Evolutionary conservation across 2,888 invertebrate species (phyloP).

Genomic region (Entomobrya proxima): DNA sequence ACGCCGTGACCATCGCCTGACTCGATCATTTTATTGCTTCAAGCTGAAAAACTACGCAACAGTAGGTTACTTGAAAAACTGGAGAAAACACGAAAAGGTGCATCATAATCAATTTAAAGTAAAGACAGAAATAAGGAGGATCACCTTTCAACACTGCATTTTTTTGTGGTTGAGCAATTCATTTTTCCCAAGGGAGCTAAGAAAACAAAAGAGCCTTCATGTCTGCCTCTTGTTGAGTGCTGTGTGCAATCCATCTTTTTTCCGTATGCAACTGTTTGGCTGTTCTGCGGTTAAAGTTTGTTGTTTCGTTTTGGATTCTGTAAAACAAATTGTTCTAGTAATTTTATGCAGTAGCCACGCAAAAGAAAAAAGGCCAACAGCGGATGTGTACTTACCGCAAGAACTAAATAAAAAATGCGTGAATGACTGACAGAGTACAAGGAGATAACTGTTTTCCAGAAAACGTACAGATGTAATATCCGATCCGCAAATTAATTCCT

Average conservation of each 20-base stretch:
- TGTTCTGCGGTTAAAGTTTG: background rate
- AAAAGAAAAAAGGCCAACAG: background rate
- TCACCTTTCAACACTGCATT: slow-evolving; percentile 27
- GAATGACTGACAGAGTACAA: background rate
- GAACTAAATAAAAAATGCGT: background rate
- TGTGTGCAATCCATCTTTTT: background rate
- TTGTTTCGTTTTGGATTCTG: background rate
- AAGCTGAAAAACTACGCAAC: background rate
- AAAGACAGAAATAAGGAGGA: background rate
- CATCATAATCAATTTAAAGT: background rate
- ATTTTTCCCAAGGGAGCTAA: slow-evolving; percentile 25
- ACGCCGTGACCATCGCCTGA: background rate
- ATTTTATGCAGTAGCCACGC: background rate
- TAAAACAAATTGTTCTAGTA: slow-evolving; percentile 3
- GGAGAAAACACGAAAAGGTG: background rate
- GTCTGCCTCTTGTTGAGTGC: background rate
- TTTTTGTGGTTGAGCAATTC: slow-evolving; percentile 37
- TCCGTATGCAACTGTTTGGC: background rate
- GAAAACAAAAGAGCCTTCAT: background rate
- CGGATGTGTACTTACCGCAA: slow-evolving; percentile 32
- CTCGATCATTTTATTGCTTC: background rate
- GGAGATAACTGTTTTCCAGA: background rate
- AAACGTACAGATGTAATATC: background rate
- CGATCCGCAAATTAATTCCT: slow-evolving; percentile 16
- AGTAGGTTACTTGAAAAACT: no score